Conservation (phyloP, 2,797 vertebrate genomes). For the Urosaurus nigricauda region DNA sequence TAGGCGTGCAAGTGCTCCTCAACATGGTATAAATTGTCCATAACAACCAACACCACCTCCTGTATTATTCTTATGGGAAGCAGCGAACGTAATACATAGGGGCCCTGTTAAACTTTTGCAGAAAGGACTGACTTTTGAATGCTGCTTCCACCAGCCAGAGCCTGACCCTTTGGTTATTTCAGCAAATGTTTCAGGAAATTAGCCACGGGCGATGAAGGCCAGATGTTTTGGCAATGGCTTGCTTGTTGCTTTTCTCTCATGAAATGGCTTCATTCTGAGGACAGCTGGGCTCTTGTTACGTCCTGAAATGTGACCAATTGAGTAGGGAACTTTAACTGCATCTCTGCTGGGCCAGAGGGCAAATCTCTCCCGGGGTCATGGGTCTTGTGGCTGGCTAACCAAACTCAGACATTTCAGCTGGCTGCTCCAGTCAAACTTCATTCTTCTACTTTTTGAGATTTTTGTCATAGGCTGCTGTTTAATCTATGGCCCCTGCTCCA, state of each 20-base stretch:
- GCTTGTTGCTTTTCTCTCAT: conserved; percentile 17
- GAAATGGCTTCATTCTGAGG: conserved; percentile 27
- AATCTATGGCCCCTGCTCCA: background rate
- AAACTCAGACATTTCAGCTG: conserved; percentile 3
- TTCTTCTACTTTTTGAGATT: background rate
- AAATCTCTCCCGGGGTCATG: background rate
- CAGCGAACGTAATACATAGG: background rate
- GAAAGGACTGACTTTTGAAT: background rate
- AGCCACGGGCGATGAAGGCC: conserved; percentile 22
- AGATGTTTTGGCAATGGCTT: conserved; percentile 44
- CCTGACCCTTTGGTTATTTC: conserved; percentile 6
- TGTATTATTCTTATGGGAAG: background rate
- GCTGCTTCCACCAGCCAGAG: background rate
- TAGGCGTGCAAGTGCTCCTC: background rate
- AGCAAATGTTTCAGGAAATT: conserved; percentile 20
- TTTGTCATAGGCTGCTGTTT: background rate
- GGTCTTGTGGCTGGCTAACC: background rate
- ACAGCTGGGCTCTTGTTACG: conserved; percentile 40
- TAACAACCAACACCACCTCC: background rate
- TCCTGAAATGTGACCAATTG: conserved; percentile 46
- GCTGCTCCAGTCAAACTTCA: background rate
- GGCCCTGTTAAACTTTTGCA: background rate
- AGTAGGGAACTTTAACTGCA: conserved; percentile 30
- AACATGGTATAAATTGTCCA: background rate
- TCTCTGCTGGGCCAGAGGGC: conserved; percentile 23